These are phyloP conservation scores for Mesoligia furuncula DNA, from an alignment of 2,888 invertebrate species.

Conservation along the genomic window DNA sequence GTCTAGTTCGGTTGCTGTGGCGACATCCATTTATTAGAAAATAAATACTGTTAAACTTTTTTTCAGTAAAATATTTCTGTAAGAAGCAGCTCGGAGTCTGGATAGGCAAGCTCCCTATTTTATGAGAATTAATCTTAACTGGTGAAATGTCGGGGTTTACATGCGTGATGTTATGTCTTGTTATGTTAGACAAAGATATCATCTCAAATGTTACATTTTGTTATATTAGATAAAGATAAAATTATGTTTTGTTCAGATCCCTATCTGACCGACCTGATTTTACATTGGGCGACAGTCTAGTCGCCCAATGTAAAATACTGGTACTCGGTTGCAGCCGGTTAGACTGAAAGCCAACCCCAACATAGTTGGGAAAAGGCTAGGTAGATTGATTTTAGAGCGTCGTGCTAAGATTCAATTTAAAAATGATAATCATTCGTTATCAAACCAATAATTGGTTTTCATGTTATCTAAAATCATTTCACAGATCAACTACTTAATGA, in stretches of 20 bases:
- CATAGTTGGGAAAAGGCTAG: background rate
- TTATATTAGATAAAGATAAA: no score
- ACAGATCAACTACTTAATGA: conserved; percentile 3
- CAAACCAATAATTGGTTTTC: background rate
- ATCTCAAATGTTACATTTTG: no score
- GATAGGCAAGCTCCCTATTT: no score
- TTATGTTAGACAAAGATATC: no score
- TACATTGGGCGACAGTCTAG: no score
- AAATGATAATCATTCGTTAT: background rate
- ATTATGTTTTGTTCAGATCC: no score
- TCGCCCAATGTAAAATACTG: background rate
- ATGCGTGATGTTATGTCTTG: background rate
- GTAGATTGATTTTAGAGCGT: background rate
- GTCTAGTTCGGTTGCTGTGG: no score
- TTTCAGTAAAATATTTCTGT: no score
- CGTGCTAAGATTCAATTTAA: background rate
- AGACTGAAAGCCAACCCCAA: background rate
- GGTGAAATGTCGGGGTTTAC: background rate
- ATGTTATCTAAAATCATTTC: background rate
- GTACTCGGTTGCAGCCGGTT: background rate
- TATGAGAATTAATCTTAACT: no score
- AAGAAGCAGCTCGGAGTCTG: background rate
- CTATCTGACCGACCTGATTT: no score
- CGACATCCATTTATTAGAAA: no score
- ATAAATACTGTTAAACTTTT: no score